Percentiles rank a stretch among this genome's conserved stretches.
phyloP scores from a whole-genome alignment of 2,888 invertebrate species.

The Halictus quadricinctus region DNA sequence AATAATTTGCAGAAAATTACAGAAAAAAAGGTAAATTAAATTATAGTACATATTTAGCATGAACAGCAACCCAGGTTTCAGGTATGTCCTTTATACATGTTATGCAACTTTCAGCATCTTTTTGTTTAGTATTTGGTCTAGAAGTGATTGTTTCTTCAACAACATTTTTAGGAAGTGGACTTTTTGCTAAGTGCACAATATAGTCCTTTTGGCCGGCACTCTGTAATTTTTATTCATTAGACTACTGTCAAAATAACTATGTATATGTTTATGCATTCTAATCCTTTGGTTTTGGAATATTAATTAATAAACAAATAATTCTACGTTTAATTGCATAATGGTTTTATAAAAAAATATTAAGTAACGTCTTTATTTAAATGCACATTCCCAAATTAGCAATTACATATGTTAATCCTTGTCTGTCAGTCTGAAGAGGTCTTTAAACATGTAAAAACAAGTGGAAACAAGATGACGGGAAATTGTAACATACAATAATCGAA shows the following conservation, averaged over 20 bases:
- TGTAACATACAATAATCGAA: slow-evolving; percentile 78
- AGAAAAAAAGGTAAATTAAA: neutral
- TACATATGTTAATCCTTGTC: slow-evolving; percentile 60
- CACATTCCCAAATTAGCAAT: slow-evolving; percentile 33
- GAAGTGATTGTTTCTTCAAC: slow-evolving; percentile 81
- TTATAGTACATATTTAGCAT: slow-evolving; percentile 88
- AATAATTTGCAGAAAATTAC: neutral
- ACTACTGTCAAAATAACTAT: neutral
- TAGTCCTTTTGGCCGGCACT: slow-evolving; percentile 87
- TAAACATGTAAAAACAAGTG: neutral
- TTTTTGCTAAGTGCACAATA: slow-evolving; percentile 91
- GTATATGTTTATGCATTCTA: neutral
- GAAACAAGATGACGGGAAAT: slow-evolving; percentile 28
- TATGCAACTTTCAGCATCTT: slow-evolving; percentile 81
- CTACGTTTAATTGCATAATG: neutral
- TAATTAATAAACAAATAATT: neutral
- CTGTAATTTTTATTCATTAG: slow-evolving; percentile 79
- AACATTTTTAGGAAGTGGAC: slow-evolving; percentile 85
- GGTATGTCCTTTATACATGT: slow-evolving; percentile 85
- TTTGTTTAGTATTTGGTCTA: slow-evolving; percentile 79
- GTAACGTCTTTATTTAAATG: slow-evolving; percentile 1
- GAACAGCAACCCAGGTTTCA: slow-evolving; percentile 89
- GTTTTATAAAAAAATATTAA: neutral
- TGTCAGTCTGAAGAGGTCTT: neutral
- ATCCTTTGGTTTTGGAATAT: neutral